Evolutionary conservation across 2,888 invertebrate species (phyloP), one percentile per base, ranked within the genome.

Genomic region (Aelia acuminata): DNA sequence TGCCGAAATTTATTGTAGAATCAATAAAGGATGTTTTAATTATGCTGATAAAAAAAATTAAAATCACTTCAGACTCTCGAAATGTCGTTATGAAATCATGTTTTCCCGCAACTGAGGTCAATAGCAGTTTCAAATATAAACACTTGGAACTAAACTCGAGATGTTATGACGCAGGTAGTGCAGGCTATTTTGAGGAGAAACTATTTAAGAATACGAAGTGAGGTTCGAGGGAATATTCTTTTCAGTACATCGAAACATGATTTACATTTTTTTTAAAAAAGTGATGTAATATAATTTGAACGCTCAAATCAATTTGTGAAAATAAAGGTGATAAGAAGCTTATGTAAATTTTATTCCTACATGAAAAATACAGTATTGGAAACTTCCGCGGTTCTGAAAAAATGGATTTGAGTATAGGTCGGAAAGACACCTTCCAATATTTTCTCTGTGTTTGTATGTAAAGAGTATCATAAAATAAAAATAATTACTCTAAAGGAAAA

Each of bases 111-210:
- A 8, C 63, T 70, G 13, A 70, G 63, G 63, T 70, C 63, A 70
- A 70, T 70, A 70, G 63, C 35, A 18, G 63, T 35, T 70, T 70
- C 63, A 35, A 70, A 70, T 70, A 70, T 70, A 70, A 70, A 70
- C 63, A 70, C 63, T 70, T 70, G 63, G 63, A 70, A 70, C 31
- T 35, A 18, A 70, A 35, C 63, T 70, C 63, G 31, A 70, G 26
- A 26, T 13, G 63, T 70, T 35, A 4, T 70, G 63, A 70, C 63
- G 63, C 63, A 70, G 8, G 18, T 70, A 70, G 63, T 70, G 63
- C 63, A 70, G 35, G 31, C 35, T 70, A 70, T 70, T 70, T 70
- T 35, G 18, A 70, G 63, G 31, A 31, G 13, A 35, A 35, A 70
- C 63, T 70, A 70, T 70, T 70, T 70, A 1, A 35, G 63, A 70